Conservation (phyloP, 2,797 vertebrate genomes). For the Brotogeris chrysoptera region DNA sequence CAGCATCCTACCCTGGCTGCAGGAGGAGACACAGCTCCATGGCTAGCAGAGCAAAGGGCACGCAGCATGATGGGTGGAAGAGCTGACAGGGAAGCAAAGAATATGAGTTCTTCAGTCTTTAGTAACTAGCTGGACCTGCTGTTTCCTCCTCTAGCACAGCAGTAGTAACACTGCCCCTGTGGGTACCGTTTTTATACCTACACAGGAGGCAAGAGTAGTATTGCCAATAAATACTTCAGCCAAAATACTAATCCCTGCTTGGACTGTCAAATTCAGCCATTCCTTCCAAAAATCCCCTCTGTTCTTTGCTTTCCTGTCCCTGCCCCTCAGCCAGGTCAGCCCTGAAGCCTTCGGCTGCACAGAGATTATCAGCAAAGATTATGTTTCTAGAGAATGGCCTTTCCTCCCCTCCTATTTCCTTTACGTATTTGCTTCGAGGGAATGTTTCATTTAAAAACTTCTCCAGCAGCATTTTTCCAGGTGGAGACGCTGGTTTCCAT, state of each 20-base stretch:
- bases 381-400: background rate
- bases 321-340: background rate
- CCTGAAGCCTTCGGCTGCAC: rapidly evolving
- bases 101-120: background rate
- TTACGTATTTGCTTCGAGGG: background rate
- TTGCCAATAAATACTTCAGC: background rate
- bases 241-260: background rate
- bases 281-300: background rate
- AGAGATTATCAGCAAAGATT: constrained; percentile 33
- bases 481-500: background rate
- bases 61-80: background rate
- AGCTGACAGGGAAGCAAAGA: background rate
- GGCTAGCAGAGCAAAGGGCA: background rate
- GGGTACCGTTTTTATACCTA: background rate
- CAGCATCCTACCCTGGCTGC: background rate
- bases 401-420: constrained; percentile 46
- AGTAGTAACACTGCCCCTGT: background rate
- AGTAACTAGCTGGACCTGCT: background rate
- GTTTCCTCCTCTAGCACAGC: background rate
- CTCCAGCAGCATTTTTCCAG: constrained; percentile 22
- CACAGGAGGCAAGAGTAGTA: background rate
- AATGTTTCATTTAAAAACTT: background rate
- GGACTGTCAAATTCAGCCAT: background rate
- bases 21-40: background rate
- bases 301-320: background rate